phyloP scores from a whole-genome alignment of 2,113 vertebrate genomes.

The Terrapene triunguis region DNA sequence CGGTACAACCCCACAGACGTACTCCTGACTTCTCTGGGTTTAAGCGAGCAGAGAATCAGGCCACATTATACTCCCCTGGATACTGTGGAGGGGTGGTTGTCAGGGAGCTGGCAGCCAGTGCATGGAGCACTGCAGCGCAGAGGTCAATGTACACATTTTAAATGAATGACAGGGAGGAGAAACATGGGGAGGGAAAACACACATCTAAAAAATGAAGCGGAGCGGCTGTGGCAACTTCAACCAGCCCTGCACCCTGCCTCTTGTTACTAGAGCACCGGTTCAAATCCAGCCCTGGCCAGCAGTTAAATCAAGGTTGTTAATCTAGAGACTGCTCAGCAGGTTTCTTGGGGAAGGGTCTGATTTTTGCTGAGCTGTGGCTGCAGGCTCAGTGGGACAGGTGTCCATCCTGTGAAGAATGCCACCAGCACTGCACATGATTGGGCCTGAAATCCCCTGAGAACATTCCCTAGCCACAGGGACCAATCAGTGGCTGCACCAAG shows the following conservation, averaged over 20 bases:
- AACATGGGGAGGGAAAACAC: background rate
- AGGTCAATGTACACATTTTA: background rate
- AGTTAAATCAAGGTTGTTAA: background rate
- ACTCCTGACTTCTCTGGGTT: conserved; percentile 15
- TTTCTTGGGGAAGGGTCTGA: background rate
- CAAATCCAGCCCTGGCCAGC: background rate
- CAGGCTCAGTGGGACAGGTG: background rate
- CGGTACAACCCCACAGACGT: background rate
- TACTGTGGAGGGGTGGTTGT: background rate
- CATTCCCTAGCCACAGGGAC: background rate
- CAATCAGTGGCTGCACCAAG: background rate
- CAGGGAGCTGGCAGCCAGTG: background rate
- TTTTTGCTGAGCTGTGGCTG: background rate
- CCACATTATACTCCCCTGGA: conserved; percentile 35
- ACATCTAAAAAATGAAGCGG: background rate
- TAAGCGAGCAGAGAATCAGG: conserved; percentile 35
- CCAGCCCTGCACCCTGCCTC: background rate
- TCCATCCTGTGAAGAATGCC: accelerated
- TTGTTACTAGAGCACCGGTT: background rate
- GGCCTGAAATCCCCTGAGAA: background rate
- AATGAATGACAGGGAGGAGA: background rate
- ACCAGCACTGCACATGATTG: background rate
- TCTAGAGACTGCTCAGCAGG: background rate
- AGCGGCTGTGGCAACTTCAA: background rate
- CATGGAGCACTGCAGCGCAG: background rate